Evolutionary conservation across 2,797 vertebrate species (phyloP).

Genomic region (Dendrocincla tyrannina): DNA sequence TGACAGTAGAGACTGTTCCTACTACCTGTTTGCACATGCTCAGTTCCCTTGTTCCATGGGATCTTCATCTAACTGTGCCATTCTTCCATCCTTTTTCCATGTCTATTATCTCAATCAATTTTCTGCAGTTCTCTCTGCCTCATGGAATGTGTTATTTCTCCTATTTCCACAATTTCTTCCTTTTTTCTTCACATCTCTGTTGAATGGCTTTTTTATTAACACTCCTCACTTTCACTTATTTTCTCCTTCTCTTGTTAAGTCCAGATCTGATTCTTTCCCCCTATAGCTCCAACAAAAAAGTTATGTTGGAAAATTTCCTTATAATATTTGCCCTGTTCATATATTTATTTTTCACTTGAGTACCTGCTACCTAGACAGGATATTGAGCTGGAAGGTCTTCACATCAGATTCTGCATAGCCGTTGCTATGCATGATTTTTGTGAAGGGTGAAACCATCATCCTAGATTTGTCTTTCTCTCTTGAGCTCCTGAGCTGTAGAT

Average conservation of each 20-base stretch:
- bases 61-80: not conserved
- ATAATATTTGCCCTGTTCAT: not conserved
- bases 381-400: not conserved
- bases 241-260: not conserved
- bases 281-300: not conserved
- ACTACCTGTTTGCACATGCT: accelerated
- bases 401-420: not conserved
- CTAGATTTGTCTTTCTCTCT: not conserved
- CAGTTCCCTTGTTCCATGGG: not conserved
- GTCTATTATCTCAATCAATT: not conserved
- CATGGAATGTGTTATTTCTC: not conserved
- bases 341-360: not conserved
- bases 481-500: not conserved
- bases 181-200: not conserved
- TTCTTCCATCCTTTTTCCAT: not conserved
- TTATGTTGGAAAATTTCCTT: not conserved
- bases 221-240: not conserved
- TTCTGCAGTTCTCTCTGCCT: not conserved
- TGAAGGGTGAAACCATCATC: not conserved
- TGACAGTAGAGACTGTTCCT: not conserved
- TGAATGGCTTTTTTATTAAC: conserved; percentile 1
- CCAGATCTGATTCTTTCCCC: not conserved
- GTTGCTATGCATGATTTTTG: not conserved
- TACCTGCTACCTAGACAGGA: not conserved
- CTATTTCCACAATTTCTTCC: not conserved